phyloP scores from a whole-genome alignment of 2,888 invertebrate genomes.

The Escarpia spicata region DNA sequence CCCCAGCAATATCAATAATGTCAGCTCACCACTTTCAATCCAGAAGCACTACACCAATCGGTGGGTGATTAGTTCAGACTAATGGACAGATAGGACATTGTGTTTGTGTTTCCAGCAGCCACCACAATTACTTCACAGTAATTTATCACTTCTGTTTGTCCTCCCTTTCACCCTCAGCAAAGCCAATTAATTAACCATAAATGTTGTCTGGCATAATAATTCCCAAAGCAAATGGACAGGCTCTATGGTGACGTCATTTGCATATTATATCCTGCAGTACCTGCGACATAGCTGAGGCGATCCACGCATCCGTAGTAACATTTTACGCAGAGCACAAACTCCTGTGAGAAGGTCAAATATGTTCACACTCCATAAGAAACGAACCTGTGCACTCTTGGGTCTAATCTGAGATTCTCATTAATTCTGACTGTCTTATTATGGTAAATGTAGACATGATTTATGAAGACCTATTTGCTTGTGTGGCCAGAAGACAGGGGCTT shows the following conservation, averaged over 20 bases:
- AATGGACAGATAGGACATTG: not conserved
- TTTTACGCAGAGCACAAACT: not conserved
- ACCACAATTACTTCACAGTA: not conserved
- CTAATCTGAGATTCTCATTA: not conserved
- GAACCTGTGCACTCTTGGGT: not conserved
- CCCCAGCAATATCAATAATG: not conserved
- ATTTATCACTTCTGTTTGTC: conserved; percentile 3
- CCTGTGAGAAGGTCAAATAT: no score
- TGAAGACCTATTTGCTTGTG: not conserved
- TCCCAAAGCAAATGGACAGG: not conserved
- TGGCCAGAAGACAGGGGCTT: not conserved
- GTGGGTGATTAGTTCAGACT: not conserved
- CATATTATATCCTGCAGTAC: not conserved
- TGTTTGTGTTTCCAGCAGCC: not conserved
- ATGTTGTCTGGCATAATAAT: not conserved
- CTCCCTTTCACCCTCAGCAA: not conserved
- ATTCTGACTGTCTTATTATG: not conserved
- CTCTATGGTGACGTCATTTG: not conserved
- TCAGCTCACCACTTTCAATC: not conserved
- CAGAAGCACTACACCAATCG: not conserved
- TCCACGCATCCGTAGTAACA: not conserved
- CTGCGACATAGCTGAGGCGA: not conserved
- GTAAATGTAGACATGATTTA: conserved; percentile 16
- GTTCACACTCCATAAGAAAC: not conserved
- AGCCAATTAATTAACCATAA: conserved; percentile 3